Conservation (phyloP, 2,113 vertebrate genomes). For the Chloroceryle aenea region DNA sequence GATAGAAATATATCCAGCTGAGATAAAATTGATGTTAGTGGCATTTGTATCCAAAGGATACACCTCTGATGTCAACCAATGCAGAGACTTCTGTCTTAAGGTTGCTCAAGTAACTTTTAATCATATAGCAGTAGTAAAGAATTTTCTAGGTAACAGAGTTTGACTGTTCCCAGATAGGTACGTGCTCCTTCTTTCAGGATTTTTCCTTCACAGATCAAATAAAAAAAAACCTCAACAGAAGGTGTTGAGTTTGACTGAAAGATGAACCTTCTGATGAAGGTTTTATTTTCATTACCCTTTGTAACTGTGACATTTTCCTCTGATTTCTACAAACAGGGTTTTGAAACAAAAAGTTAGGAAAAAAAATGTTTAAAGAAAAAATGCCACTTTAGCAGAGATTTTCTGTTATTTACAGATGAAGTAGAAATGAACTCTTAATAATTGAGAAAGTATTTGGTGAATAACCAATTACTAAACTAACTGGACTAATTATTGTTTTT, state of each 20-base stretch:
- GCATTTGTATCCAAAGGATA: neutral
- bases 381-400: neutral
- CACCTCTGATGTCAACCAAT: neutral
- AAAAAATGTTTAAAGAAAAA: neutral
- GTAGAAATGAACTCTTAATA: neutral
- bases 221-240: neutral
- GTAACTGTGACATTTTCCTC: neutral
- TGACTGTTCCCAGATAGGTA: neutral
- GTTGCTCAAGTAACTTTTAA: neutral
- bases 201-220: neutral
- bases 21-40: conserved; percentile 1
- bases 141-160: neutral
- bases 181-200: neutral
- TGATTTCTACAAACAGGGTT: neutral
- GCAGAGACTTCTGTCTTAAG: neutral
- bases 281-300: neutral
- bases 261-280: neutral
- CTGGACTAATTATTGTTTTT: neutral
- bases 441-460: neutral
- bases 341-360: neutral
- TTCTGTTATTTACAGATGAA: neutral
- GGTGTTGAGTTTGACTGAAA: neutral
- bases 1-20: neutral
- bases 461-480: conserved; percentile 10
- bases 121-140: neutral